A percentile compares a stretch with the other conserved stretches of the same genome.
Evolutionary conservation across 2,113 vertebrate genomes (phyloP).

Genomic region (Hippotragus niger): DNA sequence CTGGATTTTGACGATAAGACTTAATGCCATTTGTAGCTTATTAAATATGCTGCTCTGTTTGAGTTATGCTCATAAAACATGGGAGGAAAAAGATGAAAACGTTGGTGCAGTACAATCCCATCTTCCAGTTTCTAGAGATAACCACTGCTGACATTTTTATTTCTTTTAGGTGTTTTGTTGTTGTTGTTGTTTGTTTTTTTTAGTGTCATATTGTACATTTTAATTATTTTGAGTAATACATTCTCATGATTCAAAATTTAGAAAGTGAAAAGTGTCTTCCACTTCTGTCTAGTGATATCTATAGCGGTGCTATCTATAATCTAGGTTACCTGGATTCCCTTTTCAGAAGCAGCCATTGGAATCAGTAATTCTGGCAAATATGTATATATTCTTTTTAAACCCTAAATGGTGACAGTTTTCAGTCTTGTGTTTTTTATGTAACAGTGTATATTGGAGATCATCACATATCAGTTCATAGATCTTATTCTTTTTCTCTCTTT

Average conservation of each 20-base stretch:
- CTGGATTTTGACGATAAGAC: not conserved
- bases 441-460: not conserved
- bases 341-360: not conserved
- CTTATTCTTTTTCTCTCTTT: not conserved
- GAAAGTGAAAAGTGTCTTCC: not conserved
- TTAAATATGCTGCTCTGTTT: not conserved
- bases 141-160: not conserved
- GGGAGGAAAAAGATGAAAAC: not conserved
- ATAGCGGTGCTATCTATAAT: not conserved
- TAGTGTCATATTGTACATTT: not conserved
- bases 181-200: not conserved
- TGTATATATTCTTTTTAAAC: not conserved
- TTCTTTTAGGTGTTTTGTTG: not conserved
- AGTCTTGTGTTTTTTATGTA: not conserved
- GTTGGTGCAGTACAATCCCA: not conserved
- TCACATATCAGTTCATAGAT: not conserved
- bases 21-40: constrained; percentile 3
- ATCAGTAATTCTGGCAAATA: not conserved
- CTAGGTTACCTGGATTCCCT: not conserved
- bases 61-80: not conserved
- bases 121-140: not conserved
- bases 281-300: not conserved
- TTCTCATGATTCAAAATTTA: not conserved
- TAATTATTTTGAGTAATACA: not conserved
- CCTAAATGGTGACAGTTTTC: not conserved